phyloP scores from a whole-genome alignment of 2,888 invertebrate genomes.

The Trichogramma evanescens region DNA sequence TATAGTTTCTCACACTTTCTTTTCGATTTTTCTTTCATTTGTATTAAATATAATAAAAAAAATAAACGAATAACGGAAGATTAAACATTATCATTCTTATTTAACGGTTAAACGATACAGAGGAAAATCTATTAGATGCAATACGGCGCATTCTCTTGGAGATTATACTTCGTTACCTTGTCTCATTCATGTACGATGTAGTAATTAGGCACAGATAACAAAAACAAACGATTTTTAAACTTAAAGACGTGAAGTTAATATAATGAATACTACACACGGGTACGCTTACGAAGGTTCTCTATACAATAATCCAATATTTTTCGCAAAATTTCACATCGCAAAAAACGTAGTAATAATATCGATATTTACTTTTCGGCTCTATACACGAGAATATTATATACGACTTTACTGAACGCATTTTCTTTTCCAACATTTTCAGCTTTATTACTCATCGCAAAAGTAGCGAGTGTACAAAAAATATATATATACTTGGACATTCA shows the following conservation, averaged over 20 bases:
- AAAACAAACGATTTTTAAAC: too few species aligned
- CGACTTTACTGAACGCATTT: constrained; percentile 12
- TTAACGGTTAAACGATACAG: neutral
- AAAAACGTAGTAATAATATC: too few species aligned
- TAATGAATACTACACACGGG: constrained; percentile 3
- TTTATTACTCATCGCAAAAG: constrained; percentile 11
- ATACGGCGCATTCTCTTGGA: too few species aligned
- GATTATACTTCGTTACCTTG: too few species aligned
- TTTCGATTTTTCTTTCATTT: too few species aligned
- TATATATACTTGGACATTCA: constrained; percentile 1
- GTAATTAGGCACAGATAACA: too few species aligned
- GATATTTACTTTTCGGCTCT: neutral
- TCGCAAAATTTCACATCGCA: too few species aligned
- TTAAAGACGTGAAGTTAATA: too few species aligned
- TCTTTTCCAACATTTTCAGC: constrained; percentile 2
- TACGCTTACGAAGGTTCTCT: constrained; percentile 9
- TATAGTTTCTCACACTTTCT: too few species aligned
- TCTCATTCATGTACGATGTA: too few species aligned
- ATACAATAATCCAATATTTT: too few species aligned
- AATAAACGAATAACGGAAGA: neutral
- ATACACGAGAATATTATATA: neutral
- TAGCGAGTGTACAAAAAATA: constrained; percentile 1
- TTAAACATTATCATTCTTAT: neutral
- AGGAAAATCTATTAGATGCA: neutral
- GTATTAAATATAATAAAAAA: constrained; percentile 4